These are phyloP conservation scores for Scomberomorus guttatus DNA, from an alignment of 2,797 vertebrate species.

Conservation along the genomic window DNA sequence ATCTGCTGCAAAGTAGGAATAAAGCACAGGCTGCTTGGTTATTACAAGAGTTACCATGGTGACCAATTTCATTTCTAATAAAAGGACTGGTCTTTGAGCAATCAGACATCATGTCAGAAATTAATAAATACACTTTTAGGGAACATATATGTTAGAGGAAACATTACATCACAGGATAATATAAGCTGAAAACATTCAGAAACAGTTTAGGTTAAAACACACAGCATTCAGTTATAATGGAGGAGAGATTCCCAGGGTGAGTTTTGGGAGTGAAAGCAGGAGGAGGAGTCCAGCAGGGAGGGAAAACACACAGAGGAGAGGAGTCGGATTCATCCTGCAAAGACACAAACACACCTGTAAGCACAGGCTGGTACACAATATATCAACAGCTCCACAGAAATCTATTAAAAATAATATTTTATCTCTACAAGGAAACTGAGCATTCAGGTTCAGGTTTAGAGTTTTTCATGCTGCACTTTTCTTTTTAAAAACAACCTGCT, in stretches of 20 bases:
- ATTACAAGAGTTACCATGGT: neutral
- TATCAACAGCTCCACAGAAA: neutral
- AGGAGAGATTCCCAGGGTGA: slow-evolving; percentile 5
- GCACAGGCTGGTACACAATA: neutral
- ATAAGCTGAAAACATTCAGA: neutral
- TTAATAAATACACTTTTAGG: neutral
- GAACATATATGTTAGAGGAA: neutral
- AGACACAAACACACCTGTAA: slow-evolving; percentile 63
- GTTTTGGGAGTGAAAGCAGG: slow-evolving; percentile 25
- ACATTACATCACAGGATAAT: neutral
- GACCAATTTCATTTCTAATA: neutral
- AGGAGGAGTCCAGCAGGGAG: slow-evolving; percentile 20
- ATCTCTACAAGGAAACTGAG: neutral
- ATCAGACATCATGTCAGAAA: neutral
- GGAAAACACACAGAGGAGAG: slow-evolving; percentile 51
- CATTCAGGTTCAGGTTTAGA: neutral
- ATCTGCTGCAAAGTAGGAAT: neutral
- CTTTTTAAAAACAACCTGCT: too few relatives aligned
- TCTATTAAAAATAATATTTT: neutral
- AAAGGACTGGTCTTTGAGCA: neutral
- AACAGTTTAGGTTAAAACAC: neutral
- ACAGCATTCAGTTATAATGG: slow-evolving; percentile 19
- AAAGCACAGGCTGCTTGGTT: neutral
- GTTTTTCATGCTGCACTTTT: slow-evolving; percentile 1
- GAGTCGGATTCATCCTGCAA: slow-evolving; percentile 55